A percentile compares a stretch with the other conserved stretches of the same genome.
Conservation (phyloP, 2,113 vertebrate genomes). For the Laticauda colubrina region DNA sequence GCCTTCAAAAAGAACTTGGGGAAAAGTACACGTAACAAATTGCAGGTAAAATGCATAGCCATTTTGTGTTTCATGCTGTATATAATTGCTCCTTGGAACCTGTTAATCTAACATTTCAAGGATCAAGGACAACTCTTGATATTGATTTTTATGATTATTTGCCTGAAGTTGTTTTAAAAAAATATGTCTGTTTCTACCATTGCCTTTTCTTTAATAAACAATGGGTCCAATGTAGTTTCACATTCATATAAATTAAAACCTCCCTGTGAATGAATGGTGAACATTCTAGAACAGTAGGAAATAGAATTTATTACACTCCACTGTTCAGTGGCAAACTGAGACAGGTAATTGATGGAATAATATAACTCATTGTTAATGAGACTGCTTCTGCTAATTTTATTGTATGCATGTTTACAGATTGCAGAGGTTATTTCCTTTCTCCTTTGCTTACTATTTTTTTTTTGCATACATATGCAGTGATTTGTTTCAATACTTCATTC, state of each 20-base stretch:
- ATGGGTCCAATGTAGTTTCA: slow-evolving; percentile 56
- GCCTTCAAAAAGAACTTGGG: not conserved
- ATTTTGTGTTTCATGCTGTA: not conserved
- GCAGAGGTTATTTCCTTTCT: slow-evolving; percentile 32
- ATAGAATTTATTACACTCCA: slow-evolving; percentile 58
- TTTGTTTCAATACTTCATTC: not conserved
- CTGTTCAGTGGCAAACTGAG: slow-evolving; percentile 37
- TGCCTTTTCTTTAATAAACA: slow-evolving; percentile 46
- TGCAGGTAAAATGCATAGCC: not conserved
- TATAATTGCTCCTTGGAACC: not conserved
- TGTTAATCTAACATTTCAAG: not conserved
- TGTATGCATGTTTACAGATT: slow-evolving; percentile 42
- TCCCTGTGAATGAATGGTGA: slow-evolving; percentile 53
- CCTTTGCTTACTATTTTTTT: not conserved
- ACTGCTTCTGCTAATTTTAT: slow-evolving; percentile 46
- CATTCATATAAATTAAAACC: slow-evolving; percentile 59
- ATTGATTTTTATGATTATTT: accelerated
- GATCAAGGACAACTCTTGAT: not conserved
- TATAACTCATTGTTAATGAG: slow-evolving; percentile 55
- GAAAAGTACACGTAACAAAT: not conserved
- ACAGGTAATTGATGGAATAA: slow-evolving; percentile 57
- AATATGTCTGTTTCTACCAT: slow-evolving; percentile 27
- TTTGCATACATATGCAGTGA: not conserved
- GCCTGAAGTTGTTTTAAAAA: slow-evolving; percentile 11
- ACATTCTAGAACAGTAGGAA: slow-evolving; percentile 62